phyloP scores from a whole-genome alignment of 2,888 invertebrate genomes.

The Unio pictorum region DNA sequence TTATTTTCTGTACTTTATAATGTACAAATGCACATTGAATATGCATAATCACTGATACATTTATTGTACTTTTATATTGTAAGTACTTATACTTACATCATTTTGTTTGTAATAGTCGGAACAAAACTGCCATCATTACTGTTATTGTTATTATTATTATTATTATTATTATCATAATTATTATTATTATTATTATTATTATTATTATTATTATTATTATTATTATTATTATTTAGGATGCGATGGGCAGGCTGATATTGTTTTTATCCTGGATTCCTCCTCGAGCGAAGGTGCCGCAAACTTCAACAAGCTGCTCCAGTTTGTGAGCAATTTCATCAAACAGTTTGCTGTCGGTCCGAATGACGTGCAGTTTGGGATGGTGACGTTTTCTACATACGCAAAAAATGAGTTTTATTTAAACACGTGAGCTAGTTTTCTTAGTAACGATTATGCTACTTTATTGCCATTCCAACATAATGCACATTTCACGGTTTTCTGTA shows the following conservation, averaged over 20 bases:
- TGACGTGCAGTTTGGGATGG: constrained; percentile 48
- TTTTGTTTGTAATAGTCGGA: too few relatives aligned
- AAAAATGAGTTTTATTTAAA: constrained; percentile 42
- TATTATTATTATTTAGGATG: constrained; percentile 13
- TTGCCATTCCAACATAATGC: too few relatives aligned
- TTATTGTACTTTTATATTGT: too few relatives aligned
- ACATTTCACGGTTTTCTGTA: too few relatives aligned
- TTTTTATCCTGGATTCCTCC: constrained; percentile 49
- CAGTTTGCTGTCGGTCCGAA: constrained; percentile 49
- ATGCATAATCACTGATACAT: too few relatives aligned
- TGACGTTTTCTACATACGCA: constrained; percentile 38
- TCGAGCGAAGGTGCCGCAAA: constrained; percentile 49
- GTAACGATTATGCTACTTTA: too few relatives aligned
- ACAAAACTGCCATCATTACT: too few relatives aligned
- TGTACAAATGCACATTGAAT: too few relatives aligned
- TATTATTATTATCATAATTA: too few relatives aligned
- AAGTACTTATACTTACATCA: too few relatives aligned
- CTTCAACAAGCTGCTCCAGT: constrained; percentile 55
- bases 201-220: too few relatives aligned
- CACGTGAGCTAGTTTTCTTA: constrained; percentile 9
- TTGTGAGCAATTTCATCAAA: constrained; percentile 47
- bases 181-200: background rate
- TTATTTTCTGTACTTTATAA: too few relatives aligned
- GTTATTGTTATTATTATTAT: background rate
- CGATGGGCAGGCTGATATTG: constrained; percentile 38